Evolutionary conservation across 2,888 invertebrate species (phyloP).

Genomic region (Drosophila ezoana): DNA sequence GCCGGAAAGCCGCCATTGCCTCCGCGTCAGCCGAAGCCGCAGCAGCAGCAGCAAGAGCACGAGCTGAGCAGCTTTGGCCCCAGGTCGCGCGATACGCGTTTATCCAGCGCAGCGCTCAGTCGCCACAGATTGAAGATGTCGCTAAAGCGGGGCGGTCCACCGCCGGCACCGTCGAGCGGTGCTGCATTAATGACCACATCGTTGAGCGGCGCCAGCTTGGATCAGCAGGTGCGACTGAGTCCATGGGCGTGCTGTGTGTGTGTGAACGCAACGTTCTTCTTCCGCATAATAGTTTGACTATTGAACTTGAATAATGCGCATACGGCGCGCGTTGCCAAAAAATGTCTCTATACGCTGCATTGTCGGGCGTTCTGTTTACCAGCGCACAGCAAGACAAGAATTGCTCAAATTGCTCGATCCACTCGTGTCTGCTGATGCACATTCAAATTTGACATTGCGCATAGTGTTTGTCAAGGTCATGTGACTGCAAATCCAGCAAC

Average conservation of each 20-base stretch:
- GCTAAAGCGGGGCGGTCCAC: constrained; percentile 80
- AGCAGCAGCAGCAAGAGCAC: constrained; percentile 52
- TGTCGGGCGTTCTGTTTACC: constrained; percentile 52
- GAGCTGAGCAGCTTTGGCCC: constrained; percentile 61
- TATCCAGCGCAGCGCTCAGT: constrained; percentile 69
- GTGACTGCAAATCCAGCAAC: constrained; percentile 42
- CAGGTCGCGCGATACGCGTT: constrained; percentile 51
- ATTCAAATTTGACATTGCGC: constrained; percentile 49
- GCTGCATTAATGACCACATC: constrained; percentile 71
- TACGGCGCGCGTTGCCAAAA: constrained; percentile 61
- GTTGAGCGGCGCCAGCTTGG: constrained; percentile 55
- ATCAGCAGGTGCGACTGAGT: constrained; percentile 67
- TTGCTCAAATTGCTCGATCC: constrained; percentile 16
- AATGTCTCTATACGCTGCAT: constrained; percentile 45
- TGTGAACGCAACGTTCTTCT: constrained; percentile 47
- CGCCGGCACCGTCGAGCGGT: constrained; percentile 77
- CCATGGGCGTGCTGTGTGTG: constrained; percentile 25
- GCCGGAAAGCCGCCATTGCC: constrained; percentile 83
- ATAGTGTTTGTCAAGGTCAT: constrained; percentile 45
- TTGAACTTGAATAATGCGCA: constrained; percentile 66
- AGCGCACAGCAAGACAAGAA: constrained; percentile 9
- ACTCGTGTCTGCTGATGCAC: constrained; percentile 15
- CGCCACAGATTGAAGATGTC: constrained; percentile 80
- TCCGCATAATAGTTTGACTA: constrained; percentile 59
- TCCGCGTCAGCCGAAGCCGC: constrained; percentile 66